Base-by-base conservation (phyloP, 2,888 invertebrate genomes). In the Drosophila lacicola region DNA sequence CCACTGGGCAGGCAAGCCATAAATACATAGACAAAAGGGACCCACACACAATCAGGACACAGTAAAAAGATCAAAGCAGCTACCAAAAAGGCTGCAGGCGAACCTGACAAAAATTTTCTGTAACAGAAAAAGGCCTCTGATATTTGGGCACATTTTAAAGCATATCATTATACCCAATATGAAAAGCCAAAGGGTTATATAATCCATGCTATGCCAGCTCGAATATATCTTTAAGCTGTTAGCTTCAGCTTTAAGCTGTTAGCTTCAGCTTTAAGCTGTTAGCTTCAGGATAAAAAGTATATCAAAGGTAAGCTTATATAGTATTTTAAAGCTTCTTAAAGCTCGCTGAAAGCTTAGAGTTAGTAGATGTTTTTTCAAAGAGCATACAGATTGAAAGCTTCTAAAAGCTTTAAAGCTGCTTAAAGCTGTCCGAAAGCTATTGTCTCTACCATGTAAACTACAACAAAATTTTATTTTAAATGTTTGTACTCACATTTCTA, bases 51-150 rank as follows among this genome's bases (percentile, higher is more conserved):
- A 60, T 66, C 66, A 61, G 75, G 11, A 33, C 36, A 57, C 42
- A 34, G 57, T 42, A 39, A 45, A 57, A 72, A 82, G 80, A 83
- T 83, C 83, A 83, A 83, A 83, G 87, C 49, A 25, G 63, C 51
- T 60, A 64, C 60, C 44, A 13, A 70, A 70, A 74, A 53, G 62
- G 62, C 82, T 66, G 62, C 70, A 82, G 66, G 76, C 45, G 37
- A 56, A 45, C 46, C 71, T 70, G 51, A 56, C 56, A 36, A 53
- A 57, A 61, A 80, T 56, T 73, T 73, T 66, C 82, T 60, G 60
- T 58, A 36, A 56, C 69, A 33, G 42, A 60, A 55, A 57, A 69
- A 68, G 71, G 63, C 14, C 42, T 9, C 6, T 33, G n/a, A 47
- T 37, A 55, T 47, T 69, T 29, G 39, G 34, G 46, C 53, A 50